A percentile compares a stretch with the other conserved stretches of the same genome.
Conservation (phyloP, 2,888 invertebrate species). For the Pollenia amentaria region DNA sequence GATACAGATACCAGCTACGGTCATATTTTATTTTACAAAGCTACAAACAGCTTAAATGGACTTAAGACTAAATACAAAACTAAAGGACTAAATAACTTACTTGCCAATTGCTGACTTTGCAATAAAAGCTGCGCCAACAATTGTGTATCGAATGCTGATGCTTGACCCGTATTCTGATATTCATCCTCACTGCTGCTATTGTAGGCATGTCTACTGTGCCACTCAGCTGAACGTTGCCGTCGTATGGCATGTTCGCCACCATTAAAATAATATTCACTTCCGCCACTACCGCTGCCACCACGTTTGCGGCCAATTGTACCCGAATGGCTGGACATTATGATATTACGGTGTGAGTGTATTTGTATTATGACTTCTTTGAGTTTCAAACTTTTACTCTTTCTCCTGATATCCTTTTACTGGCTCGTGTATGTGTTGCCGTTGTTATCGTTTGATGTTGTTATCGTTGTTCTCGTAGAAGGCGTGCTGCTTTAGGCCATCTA, state of each 20-base stretch:
- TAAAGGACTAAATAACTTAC: slow-evolving; percentile 82
- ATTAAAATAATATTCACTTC: slow-evolving; percentile 82
- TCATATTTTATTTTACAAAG: slow-evolving; percentile 54
- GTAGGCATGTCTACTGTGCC: slow-evolving; percentile 86
- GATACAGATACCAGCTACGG: slow-evolving; percentile 11
- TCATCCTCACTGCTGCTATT: slow-evolving; percentile 87
- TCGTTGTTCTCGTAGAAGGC: slow-evolving; percentile 54
- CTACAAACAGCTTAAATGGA: slow-evolving; percentile 41
- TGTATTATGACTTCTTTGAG: slow-evolving; percentile 39
- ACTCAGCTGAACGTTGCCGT: slow-evolving; percentile 86
- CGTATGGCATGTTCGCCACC: slow-evolving; percentile 84
- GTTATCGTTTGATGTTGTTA: slow-evolving; percentile 31
- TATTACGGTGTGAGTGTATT: slow-evolving; percentile 30
- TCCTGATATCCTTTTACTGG: not conserved
- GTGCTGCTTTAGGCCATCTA: slow-evolving; percentile 70
- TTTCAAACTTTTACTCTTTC: slow-evolving; percentile 7
- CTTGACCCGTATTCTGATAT: slow-evolving; percentile 85
- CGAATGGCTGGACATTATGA: slow-evolving; percentile 85
- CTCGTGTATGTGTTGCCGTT: slow-evolving; percentile 7
- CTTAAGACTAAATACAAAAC: slow-evolving; percentile 54
- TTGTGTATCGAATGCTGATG: slow-evolving; percentile 86
- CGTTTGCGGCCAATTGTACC: slow-evolving; percentile 85
- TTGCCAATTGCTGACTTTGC: slow-evolving; percentile 87
- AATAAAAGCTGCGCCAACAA: slow-evolving; percentile 86
- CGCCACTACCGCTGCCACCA: slow-evolving; percentile 81